Base-by-base conservation (phyloP, 2,888 invertebrate species). In the Apotomis turbidana region DNA sequence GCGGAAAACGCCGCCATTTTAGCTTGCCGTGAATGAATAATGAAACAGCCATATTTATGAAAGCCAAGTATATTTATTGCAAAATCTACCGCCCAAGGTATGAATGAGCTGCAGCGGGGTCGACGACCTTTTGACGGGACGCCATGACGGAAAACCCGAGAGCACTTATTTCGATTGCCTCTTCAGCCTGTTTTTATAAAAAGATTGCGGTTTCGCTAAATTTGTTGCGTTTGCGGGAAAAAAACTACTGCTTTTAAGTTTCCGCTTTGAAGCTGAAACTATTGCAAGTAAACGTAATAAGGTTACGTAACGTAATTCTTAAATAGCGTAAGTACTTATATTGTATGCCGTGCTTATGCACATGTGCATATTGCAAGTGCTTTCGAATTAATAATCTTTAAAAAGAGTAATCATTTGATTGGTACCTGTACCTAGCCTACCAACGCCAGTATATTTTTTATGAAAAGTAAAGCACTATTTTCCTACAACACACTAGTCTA, bases 161-260 rank as follows among this genome's bases (percentile, higher is more conserved):
- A 85, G 85, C 86, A 88, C 89, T 88, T 82, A 86, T 80, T 85
- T 81, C 81, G 86, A 90, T 88, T 87, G 87, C 87, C 83, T 83
- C 85, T 85, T 81, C 80, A 83, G 81, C 82, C 81, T 82, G 83
- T 85, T 81, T 74, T 80, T 81, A 79, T 79, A 78, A 80, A 58
- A 66, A 66, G 61, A 61, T 76, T 78, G 80, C 76, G 79, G 80
- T 78, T 81, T 79, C 76, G 75, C 72, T 78, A 76, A 79, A 76
- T 79, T 78, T 74, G 76, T 80, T 76, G 74, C 74, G 75, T 79
- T 46, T 54, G 46, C 63, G 27, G 64, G 6, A 68, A n/a, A 63
- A 27, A 52, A 62, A 44, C 41, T 57, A 70, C 49, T n/a, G 57
- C 13, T 41, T 60, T 58, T 13, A 27, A 27, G 61, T 3, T 5